Evolutionary conservation across 64 coral and sea anemone species (phyloP).

Genomic region (Montipora foliosa): DNA sequence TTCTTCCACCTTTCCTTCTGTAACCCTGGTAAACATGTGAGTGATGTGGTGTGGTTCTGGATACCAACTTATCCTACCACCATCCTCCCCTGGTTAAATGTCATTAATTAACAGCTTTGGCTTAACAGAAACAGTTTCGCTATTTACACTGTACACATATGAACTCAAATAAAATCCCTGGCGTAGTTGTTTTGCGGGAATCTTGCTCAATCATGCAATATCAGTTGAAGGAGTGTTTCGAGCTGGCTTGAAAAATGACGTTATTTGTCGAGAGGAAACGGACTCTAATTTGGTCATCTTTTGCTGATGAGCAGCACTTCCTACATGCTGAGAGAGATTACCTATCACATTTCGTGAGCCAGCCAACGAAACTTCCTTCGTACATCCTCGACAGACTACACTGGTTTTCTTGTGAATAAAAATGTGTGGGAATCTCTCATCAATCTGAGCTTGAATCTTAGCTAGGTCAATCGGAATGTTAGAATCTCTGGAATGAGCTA

Average conservation of each 20-base stretch:
- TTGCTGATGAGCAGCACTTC: background rate
- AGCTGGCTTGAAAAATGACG: background rate
- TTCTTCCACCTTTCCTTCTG: background rate
- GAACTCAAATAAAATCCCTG: constrained; percentile 11
- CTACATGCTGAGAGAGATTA: background rate
- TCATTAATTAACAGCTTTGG: constrained; percentile 29
- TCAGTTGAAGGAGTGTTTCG: background rate
- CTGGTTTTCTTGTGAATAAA: background rate
- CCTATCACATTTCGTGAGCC: background rate
- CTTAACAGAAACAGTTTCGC: background rate
- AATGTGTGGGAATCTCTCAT: background rate
- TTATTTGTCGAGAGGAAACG: background rate
- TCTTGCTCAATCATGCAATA: background rate
- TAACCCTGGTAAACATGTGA: background rate
- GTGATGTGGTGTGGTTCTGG: constrained; percentile 35
- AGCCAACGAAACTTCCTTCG: background rate
- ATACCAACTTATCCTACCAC: constrained; percentile 16
- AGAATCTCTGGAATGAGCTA: background rate
- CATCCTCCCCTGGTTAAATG: background rate
- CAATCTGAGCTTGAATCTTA: background rate
- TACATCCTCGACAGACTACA: background rate
- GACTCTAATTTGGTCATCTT: background rate
- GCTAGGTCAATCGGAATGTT: background rate
- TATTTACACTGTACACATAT: background rate
- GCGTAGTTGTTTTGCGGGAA: constrained; percentile 21